Evolutionary conservation across 1,140 invertebrate species (phyloP), one percentile per base, ranked within the genome.

Genomic region (Lepidostoma basale): DNA sequence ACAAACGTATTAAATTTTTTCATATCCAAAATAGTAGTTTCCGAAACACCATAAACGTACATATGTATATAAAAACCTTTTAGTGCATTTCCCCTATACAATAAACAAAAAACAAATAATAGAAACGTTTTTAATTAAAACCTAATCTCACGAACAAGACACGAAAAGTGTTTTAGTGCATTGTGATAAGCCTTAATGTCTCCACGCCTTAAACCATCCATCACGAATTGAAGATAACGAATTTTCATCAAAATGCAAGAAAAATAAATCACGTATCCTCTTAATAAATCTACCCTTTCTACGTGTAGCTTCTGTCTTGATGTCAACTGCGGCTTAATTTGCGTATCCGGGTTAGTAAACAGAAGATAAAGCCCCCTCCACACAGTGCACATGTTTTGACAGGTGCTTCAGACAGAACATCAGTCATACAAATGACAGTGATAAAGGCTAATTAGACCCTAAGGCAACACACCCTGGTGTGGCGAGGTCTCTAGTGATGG

Each of bases 121-220:
- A 36, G n/a, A 36, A n/a, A 56, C 44, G 10, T 33, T 56, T 56
- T 36, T 56, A 56, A 39, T 56, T 56, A 56, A 56, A 56, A 56
- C 22, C 52, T 56, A 56, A 56, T 36, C 52, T 56, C 28, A 49
- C 52, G 14, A 8, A 9, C 52, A 47, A n/a, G 3, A 64, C 62
- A 64, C 45, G 47, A 40, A 64, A 64, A 64, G 25, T 30, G 47
- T 54, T 64, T 64, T 64, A 64, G 47, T 64, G 45, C 44, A 52
- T 47, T 23, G 18, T 23, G 62, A 64, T 64, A 64, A 40, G 45
- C 47, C n/a, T 36, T 12, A 6, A 18, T 12, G 16, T 39, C 18
- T 36, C 6, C 16, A 1, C 33, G 16, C 28, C 28, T 33, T 20
- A 56, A 33, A 23, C 9, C 16, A 14, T 10, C 28, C 3, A 36